These are phyloP conservation scores for Nematostella vectensis DNA, from an alignment of 92 coral and sea anemone genomes.

Conservation along the genomic window DNA sequence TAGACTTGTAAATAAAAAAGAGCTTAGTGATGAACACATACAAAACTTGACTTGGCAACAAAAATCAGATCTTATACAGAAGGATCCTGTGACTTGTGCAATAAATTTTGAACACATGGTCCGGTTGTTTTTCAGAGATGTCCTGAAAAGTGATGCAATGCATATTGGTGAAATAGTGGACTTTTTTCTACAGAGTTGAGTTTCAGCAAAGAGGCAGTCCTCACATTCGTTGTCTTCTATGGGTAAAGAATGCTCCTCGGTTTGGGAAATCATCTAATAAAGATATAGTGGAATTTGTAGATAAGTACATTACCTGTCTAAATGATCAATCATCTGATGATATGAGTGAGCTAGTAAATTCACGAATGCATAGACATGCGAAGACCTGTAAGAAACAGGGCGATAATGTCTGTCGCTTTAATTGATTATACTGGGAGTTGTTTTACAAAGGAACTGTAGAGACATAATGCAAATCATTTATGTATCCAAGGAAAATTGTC, in stretches of 20 bases:
- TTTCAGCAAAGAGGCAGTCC: conserved; percentile 56
- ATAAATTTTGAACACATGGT: conserved; percentile 67
- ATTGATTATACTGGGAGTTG: no score
- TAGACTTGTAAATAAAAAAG: conserved; percentile 44
- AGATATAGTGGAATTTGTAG: conserved; percentile 37
- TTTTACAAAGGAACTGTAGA: no score
- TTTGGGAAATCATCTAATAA: conserved; percentile 30
- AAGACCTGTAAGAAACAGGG: conserved; percentile 47
- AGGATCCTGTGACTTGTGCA: conserved; percentile 64
- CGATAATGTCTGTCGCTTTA: conserved; percentile 38
- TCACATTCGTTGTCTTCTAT: conserved; percentile 37
- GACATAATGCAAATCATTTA: no score
- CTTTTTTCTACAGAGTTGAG: conserved; percentile 50
- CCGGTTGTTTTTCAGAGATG: conserved; percentile 33
- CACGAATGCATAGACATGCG: conserved; percentile 15
- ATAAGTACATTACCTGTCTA: conserved; percentile 33
- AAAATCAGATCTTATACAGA: conserved; percentile 57
- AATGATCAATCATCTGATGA: conserved; percentile 31
- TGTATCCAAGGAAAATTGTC: no score
- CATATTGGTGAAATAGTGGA: conserved; percentile 52
- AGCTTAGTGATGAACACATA: conserved; percentile 41
- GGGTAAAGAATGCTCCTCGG: conserved; percentile 36
- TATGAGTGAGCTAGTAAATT: conserved; percentile 32
- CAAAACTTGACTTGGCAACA: conserved; percentile 41
- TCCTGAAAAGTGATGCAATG: conserved; percentile 35